A percentile compares a stretch with the other conserved stretches of the same genome.
These are phyloP conservation scores for Bathynomus jamesi DNA, from an alignment of 1,140 invertebrate genomes.

Conservation along the genomic window DNA sequence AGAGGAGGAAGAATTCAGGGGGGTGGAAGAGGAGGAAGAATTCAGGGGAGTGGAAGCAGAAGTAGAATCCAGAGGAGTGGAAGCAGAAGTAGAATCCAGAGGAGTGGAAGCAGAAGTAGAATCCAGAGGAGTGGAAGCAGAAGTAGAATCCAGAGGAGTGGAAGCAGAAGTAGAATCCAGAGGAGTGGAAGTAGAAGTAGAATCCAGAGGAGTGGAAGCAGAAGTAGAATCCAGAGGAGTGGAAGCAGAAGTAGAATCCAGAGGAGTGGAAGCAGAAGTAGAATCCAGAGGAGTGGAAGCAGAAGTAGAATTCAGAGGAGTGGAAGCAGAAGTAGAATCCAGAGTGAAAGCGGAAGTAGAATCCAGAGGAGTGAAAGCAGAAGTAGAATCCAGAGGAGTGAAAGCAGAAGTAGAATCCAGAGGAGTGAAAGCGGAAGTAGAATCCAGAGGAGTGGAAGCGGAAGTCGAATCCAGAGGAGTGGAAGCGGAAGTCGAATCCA, in stretches of 20 bases:
- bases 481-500: no score
- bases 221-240: no score
- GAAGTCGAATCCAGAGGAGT: background rate
- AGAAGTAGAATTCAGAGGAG: no score
- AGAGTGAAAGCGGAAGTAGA: no score
- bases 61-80: conserved; percentile 4
- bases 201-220: background rate
- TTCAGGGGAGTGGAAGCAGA: no score
- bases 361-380: no score
- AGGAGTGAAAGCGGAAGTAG: conserved; percentile 14
- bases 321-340: background rate
- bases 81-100: no score
- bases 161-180: conserved; percentile 8
- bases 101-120: no score
- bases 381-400: conserved; percentile 4
- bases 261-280: conserved; percentile 34
- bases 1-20: conserved; percentile 34
- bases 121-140: background rate
- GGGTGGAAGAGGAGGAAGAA: no score
- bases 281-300: no score
- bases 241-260: conserved; percentile 20
- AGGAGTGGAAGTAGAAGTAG: conserved; percentile 12
- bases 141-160: conserved; percentile 23
- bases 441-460: conserved; percentile 8
- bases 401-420: conserved; percentile 18